These are phyloP conservation scores for Penelope pileata DNA, from an alignment of 2,113 vertebrate species.

Conservation along the genomic window DNA sequence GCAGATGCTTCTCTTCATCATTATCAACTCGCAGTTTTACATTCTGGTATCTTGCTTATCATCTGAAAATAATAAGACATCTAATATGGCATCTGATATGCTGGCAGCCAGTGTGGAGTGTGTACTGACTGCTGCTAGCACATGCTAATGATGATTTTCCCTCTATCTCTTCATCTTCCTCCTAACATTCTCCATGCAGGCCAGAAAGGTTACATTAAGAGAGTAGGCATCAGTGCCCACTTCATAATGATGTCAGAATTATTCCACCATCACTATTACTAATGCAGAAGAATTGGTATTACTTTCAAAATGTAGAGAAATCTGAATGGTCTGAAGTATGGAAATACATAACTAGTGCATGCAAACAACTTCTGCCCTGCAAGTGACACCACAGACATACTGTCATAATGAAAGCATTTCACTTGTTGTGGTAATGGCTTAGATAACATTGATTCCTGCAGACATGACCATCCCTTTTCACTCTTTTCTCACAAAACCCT, in stretches of 20 bases:
- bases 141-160: neutral
- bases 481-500: neutral
- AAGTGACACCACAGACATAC: neutral
- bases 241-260: neutral
- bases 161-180: neutral
- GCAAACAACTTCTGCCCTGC: neutral
- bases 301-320: neutral
- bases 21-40: neutral
- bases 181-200: neutral
- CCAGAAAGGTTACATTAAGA: neutral
- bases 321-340: neutral
- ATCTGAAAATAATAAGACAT: neutral
- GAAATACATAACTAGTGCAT: neutral
- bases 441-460: neutral
- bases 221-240: neutral
- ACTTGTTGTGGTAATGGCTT: neutral
- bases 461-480: neutral
- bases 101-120: neutral
- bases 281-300: neutral
- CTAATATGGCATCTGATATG: neutral
- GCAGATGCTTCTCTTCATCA: neutral
- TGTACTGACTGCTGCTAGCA: neutral
- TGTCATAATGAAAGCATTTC: neutral
- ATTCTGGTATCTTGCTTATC: neutral
- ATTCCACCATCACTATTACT: neutral